A percentile compares a stretch with the other conserved stretches of the same genome.
These are phyloP conservation scores for Pardosa pseudoannulata DNA, from an alignment of 2,888 invertebrate species.

Conservation along the genomic window DNA sequence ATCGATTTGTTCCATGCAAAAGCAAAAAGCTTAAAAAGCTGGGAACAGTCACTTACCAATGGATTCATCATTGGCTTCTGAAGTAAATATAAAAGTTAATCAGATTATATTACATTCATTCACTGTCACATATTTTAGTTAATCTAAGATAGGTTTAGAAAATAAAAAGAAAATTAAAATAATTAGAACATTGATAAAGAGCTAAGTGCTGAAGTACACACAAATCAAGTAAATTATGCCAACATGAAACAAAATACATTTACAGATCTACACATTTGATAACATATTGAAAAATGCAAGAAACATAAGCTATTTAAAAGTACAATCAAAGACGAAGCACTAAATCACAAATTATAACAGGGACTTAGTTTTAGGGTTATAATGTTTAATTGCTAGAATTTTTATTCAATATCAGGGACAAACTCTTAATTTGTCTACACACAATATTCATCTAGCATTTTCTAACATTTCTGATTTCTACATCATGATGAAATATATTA, in stretches of 20 bases:
- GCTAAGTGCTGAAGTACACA: neutral
- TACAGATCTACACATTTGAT: neutral
- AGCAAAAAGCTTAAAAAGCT: slow-evolving; percentile 63
- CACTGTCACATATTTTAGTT: neutral
- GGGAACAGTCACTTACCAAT: slow-evolving; percentile 65
- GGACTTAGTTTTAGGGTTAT: too few species aligned
- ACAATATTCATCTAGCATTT: too few species aligned
- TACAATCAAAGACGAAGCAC: too few species aligned
- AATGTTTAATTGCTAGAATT: too few species aligned
- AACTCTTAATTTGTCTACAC: too few species aligned
- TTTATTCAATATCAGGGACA: too few species aligned
- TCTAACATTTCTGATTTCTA: too few species aligned
- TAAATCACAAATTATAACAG: too few species aligned
- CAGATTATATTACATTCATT: slow-evolving; percentile 14
- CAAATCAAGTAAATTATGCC: neutral
- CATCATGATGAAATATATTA: too few species aligned
- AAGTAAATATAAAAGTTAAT: slow-evolving; percentile 68
- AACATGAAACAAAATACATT: neutral
- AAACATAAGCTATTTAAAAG: neutral
- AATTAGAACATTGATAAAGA: neutral
- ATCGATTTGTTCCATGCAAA: slow-evolving; percentile 49
- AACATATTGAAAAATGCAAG: neutral
- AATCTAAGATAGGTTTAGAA: neutral
- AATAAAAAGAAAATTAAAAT: neutral
- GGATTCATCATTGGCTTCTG: slow-evolving; percentile 68